Conservation (phyloP, 2,888 invertebrate genomes). For the Eledona agricola region DNA sequence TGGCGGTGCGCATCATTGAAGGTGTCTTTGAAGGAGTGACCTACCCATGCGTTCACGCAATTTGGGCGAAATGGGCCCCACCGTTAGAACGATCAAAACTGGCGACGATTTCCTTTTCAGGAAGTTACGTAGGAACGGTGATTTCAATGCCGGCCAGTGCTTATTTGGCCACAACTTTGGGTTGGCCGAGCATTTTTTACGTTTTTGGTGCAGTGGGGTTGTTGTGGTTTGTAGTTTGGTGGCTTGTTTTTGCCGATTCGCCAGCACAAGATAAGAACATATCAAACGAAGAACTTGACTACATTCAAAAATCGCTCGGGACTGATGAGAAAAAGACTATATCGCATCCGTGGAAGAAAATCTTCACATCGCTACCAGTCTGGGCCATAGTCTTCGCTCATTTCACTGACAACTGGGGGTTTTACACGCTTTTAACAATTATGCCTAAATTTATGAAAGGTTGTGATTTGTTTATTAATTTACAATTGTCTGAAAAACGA, state of each 20-base stretch:
- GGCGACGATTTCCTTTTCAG: slow-evolving; percentile 85
- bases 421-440: slow-evolving; percentile 84
- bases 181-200: slow-evolving; percentile 86
- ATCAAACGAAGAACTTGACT: slow-evolving; percentile 75
- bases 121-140: slow-evolving; percentile 86
- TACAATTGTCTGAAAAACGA: neutral
- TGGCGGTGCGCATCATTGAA: slow-evolving; percentile 69
- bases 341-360: slow-evolving; percentile 79
- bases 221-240: slow-evolving; percentile 78
- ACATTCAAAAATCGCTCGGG: slow-evolving; percentile 72
- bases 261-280: slow-evolving; percentile 80
- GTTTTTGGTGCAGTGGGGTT: slow-evolving; percentile 71
- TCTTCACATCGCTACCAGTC: slow-evolving; percentile 78
- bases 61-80: slow-evolving; percentile 87
- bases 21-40: slow-evolving; percentile 71
- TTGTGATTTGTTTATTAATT: slow-evolving; percentile 50
- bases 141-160: slow-evolving; percentile 83
- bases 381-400: slow-evolving; percentile 87
- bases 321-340: slow-evolving; percentile 63
- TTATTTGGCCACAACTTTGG: slow-evolving; percentile 74
- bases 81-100: slow-evolving; percentile 79
- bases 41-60: slow-evolving; percentile 82
- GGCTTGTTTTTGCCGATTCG: slow-evolving; percentile 73
- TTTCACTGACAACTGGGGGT: slow-evolving; percentile 91
- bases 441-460: slow-evolving; percentile 85